phyloP scores from a whole-genome alignment of 2,797 vertebrate genomes.

The Bradypodion pumilum region DNA sequence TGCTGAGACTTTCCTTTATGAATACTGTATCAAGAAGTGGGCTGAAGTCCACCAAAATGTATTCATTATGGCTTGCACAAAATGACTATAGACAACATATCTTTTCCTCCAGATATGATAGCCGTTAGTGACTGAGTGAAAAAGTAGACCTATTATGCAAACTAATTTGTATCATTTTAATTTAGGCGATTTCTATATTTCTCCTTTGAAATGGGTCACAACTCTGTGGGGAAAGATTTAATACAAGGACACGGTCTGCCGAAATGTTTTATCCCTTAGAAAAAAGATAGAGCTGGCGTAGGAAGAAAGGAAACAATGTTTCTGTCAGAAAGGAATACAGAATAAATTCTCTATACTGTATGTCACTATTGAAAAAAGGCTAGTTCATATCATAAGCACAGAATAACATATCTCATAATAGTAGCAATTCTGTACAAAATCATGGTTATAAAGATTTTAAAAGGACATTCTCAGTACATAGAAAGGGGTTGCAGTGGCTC shows the following conservation, averaged over 20 bases:
- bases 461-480: background rate
- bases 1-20: background rate
- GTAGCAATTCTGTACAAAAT: background rate
- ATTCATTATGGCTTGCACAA: too few species aligned
- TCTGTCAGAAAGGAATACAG: background rate
- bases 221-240: slow-evolving; percentile 25
- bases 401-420: background rate
- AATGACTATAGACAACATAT: too few species aligned
- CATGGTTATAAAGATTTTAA: background rate
- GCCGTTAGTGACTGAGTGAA: background rate
- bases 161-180: background rate
- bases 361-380: too few species aligned
- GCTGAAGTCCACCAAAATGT: background rate
- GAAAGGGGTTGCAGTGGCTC: too few species aligned
- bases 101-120: too few species aligned
- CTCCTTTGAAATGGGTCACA: background rate
- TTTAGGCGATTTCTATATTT: background rate
- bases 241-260: slow-evolving; percentile 19
- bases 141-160: background rate
- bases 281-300: slow-evolving; percentile 44
- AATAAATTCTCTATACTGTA: background rate
- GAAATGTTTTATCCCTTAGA: slow-evolving; percentile 8
- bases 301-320: slow-evolving; percentile 44
- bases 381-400: background rate
- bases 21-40: background rate